Evolutionary conservation across 35 echinoderm and acorn worm species (phyloP).

Genomic region (Anneissia japonica): DNA sequence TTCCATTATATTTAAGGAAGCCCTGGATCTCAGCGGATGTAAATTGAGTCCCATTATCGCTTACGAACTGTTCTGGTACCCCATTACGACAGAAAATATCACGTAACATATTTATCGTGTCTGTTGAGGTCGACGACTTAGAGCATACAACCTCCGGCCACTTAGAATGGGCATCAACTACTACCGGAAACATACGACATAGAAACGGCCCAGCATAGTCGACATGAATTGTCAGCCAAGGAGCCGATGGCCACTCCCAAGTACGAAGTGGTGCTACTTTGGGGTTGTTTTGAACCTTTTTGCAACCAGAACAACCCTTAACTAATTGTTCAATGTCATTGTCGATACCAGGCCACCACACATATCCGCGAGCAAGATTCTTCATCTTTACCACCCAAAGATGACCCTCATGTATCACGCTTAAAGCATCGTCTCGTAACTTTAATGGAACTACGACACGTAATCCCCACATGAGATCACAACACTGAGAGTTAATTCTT

Average conservation of each 20-base stretch:
- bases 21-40: conserved; percentile 41
- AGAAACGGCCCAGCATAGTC: conserved; percentile 44
- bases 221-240: conserved; percentile 25
- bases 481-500: conserved; percentile 27
- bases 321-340: conserved; percentile 33
- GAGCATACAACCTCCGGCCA: conserved; percentile 43
- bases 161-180: conserved; percentile 36
- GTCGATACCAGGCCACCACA: conserved; percentile 55
- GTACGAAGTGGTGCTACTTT: conserved; percentile 24
- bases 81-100: conserved; percentile 23
- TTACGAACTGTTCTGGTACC: conserved; percentile 33
- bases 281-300: conserved; percentile 43
- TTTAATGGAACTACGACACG: conserved; percentile 16
- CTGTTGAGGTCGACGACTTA: conserved; percentile 6
- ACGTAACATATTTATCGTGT: conserved; percentile 18
- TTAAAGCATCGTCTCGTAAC: not conserved
- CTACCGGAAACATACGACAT: conserved; percentile 32
- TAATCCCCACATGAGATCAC: conserved; percentile 23
- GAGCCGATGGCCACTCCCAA: conserved; percentile 35
- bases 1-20: conserved; percentile 28
- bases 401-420: conserved; percentile 39
- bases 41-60: conserved; percentile 50
- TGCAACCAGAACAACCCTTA: conserved; percentile 16
- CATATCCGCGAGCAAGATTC: conserved; percentile 17
- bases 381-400: conserved; percentile 44